Base-by-base conservation (phyloP, 2,797 vertebrate genomes). In the Margarornis squamiger region DNA sequence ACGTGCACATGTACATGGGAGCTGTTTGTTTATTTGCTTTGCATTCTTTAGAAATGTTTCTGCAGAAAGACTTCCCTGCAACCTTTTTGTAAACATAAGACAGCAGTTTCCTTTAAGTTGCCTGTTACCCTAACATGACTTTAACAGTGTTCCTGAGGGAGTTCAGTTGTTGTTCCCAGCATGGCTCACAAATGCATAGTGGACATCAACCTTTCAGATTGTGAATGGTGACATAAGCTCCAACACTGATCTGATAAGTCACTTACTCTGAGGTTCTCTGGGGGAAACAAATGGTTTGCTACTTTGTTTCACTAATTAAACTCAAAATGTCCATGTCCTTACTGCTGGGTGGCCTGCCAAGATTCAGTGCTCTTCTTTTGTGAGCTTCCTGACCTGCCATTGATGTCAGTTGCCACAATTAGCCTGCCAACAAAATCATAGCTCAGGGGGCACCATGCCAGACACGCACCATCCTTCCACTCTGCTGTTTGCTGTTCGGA, bases 291-390 rank as follows among this genome's bases (percentile, higher is more conserved):
- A 15, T 9, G 17, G 22, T 76, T 67, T 77, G 61, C 49, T 91
- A 22, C 32, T 89, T 93, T 75, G 55, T 90, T 90, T 87, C 84
- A 24, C 63, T 85, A 92, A 95, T 94, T 93, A 92, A 87, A 45
- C 65, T 24, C 9, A 0, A 87, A 91, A 92, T 1, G 34, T 52
- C 81, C 17, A 2, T 63, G 88, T 89, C n/a, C 46, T 39, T 84
- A 34, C 38, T 74, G 52, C 49, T 77, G 84, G 22, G 11, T 91
- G 65, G 36, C 46, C 81, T 95, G 88, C 84, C 91, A 94, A 65
- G 54, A 77, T 62, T 32, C 68, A 61, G 34, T 11, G 45, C 41
- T 77, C 38, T 11, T 45, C 46, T 82, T 93, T 91, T 92, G 85
- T 86, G 59, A 27, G 30, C 45, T 84, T 78, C 45, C 88, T 93